Percentiles rank a stretch among this genome's conserved stretches.
Conservation (phyloP, 1,140 invertebrate species). For the Temnothorax nylanderi region DNA sequence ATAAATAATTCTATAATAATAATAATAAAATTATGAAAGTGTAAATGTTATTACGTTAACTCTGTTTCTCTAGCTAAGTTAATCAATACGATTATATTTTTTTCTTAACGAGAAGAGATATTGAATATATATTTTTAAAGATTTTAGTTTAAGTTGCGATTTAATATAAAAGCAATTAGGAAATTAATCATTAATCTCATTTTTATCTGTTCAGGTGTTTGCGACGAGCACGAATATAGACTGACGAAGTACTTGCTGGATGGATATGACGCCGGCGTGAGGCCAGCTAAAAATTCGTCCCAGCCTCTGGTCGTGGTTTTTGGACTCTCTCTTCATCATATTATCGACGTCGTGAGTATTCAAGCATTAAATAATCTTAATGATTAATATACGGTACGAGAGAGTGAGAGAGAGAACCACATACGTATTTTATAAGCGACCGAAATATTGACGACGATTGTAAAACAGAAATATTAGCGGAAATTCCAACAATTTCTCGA, state of each 20-base stretch:
- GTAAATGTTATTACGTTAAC: neutral
- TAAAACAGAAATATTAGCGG: slow-evolving; percentile 23
- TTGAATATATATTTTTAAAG: neutral
- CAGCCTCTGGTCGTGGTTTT: slow-evolving; percentile 91
- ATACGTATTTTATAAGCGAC: neutral
- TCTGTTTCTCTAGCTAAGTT: neutral
- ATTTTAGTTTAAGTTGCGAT: neutral
- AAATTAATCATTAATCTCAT: slow-evolving; percentile 5
- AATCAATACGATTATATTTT: neutral
- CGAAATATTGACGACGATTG: neutral
- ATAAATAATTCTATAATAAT: slow-evolving; percentile 3
- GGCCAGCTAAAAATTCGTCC: slow-evolving; percentile 91
- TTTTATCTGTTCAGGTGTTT: slow-evolving; percentile 78
- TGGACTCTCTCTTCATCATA: slow-evolving; percentile 92
- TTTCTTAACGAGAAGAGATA: neutral
- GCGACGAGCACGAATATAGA: slow-evolving; percentile 90
- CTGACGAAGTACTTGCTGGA: slow-evolving; percentile 91
- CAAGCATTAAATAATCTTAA: slow-evolving; percentile 9
- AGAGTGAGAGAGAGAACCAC: neutral
- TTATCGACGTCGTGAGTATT: slow-evolving; percentile 91
- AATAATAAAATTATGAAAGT: neutral
- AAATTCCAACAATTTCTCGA: neutral
- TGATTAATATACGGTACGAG: neutral
- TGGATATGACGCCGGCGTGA: slow-evolving; percentile 91
- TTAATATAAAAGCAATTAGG: neutral